Evolutionary conservation across 37 sponge, comb jelly and placozoan genomes (phyloP).

Genomic region (Spongia lamella): DNA sequence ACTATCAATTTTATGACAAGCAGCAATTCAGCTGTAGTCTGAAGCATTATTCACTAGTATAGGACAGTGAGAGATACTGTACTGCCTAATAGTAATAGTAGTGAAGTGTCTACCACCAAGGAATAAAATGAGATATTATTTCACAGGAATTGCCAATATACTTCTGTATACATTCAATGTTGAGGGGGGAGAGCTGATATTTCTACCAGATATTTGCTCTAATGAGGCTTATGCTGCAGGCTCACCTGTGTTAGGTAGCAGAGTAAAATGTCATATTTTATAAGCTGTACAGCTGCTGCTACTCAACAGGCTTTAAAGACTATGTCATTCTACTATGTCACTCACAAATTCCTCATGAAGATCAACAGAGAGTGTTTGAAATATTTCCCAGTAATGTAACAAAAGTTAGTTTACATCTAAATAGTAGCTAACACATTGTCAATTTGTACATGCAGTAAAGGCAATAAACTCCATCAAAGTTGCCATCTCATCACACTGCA

Average conservation of each 20-base stretch:
- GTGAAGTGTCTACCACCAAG: too few relatives aligned
- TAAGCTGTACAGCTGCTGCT: neutral
- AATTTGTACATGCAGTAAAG: too few relatives aligned
- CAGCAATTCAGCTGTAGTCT: too few relatives aligned
- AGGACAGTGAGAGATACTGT: too few relatives aligned
- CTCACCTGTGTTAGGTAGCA: slow-evolving; percentile 59
- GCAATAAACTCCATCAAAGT: too few relatives aligned
- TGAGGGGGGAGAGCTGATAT: slow-evolving; percentile 72
- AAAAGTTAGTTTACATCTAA: slow-evolving; percentile 49
- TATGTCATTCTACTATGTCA: slow-evolving; percentile 72
- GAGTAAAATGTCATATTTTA: neutral
- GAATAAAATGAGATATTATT: too few relatives aligned
- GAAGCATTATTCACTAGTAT: too few relatives aligned
- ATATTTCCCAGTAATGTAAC: slow-evolving; percentile 64
- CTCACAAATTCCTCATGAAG: slow-evolving; percentile 74
- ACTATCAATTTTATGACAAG: too few relatives aligned
- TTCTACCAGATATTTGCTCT: slow-evolving; percentile 84
- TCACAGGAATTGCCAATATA: slow-evolving; percentile 56
- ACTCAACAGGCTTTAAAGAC: slow-evolving; percentile 43
- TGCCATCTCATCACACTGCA: too few relatives aligned
- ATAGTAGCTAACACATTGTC: too few relatives aligned
- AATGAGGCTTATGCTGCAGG: slow-evolving; percentile 40
- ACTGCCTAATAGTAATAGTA: too few relatives aligned
- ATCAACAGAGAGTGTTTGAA: slow-evolving; percentile 64
- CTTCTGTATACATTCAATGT: slow-evolving; percentile 40